Percentiles rank a stretch among this genome's conserved stretches.
Evolutionary conservation across 1,140 invertebrate species (phyloP).

Genomic region (Camponotus pennsylvanicus): DNA sequence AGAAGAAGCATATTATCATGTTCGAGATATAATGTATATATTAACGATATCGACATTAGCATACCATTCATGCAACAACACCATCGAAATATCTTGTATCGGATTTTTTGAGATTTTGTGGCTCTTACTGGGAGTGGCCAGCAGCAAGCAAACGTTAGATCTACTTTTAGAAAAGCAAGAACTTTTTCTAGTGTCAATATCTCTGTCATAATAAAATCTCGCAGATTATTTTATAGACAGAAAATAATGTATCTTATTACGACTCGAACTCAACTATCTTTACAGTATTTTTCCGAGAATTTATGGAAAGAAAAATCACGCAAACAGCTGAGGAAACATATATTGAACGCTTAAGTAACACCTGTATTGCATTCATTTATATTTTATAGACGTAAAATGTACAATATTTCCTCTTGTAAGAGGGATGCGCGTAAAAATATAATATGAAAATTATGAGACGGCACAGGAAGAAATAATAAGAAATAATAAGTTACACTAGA

Average conservation of each 20-base stretch:
- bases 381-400: slow-evolving; percentile 23
- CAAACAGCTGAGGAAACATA: no score
- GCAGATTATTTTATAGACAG: background rate
- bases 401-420: background rate
- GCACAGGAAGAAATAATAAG: background rate
- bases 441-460: slow-evolving; percentile 1
- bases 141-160: slow-evolving; percentile 50
- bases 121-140: slow-evolving; percentile 55
- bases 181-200: slow-evolving; percentile 45
- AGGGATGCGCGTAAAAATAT: background rate
- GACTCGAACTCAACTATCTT: background rate
- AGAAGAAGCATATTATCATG: slow-evolving; percentile 25
- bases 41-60: slow-evolving; percentile 47
- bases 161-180: slow-evolving; percentile 54
- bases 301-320: background rate
- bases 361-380: slow-evolving; percentile 21
- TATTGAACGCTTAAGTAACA: slow-evolving; percentile 3
- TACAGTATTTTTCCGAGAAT: background rate
- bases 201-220: slow-evolving; percentile 27
- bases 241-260: slow-evolving; percentile 26
- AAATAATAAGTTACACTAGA: slow-evolving; percentile 1
- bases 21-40: slow-evolving; percentile 39
- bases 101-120: slow-evolving; percentile 24
- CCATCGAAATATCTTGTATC: slow-evolving; percentile 47
- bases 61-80: slow-evolving; percentile 24